These are phyloP conservation scores for Euthynnus affinis DNA, from an alignment of 2,797 vertebrate species.

Conservation along the genomic window DNA sequence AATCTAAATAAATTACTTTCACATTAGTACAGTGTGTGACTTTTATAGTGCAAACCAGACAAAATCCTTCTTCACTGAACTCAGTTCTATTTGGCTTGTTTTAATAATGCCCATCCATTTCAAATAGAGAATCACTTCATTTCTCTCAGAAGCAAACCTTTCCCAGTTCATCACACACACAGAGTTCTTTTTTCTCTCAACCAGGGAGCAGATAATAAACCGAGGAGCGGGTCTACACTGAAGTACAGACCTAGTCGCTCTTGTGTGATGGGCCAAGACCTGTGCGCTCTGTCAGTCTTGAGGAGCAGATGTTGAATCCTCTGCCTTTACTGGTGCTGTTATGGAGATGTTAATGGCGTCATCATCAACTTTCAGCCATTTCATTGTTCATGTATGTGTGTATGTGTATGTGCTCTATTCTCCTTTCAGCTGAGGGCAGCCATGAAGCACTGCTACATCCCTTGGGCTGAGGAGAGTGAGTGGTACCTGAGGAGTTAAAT, in stretches of 20 bases:
- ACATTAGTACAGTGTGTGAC: conserved; percentile 17
- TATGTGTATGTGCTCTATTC: conserved; percentile 36
- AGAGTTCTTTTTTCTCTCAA: conserved; percentile 38
- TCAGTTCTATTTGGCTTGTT: conserved; percentile 37
- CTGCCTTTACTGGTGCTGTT: conserved; percentile 61
- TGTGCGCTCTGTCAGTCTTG: conserved; percentile 37
- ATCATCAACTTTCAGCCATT: conserved; percentile 72
- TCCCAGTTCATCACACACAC: conserved; percentile 40
- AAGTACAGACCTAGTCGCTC: conserved; percentile 22
- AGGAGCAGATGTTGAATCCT: conserved; percentile 72
- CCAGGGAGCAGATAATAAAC: conserved; percentile 62
- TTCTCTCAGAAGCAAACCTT: conserved; percentile 40
- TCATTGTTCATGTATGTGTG: conserved; percentile 33
- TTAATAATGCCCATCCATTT: conserved; percentile 54
- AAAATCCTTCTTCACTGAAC: conserved; percentile 19
- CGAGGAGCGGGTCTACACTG: conserved; percentile 7
- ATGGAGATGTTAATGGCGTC: conserved; percentile 81
- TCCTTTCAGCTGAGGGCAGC: conserved; percentile 56
- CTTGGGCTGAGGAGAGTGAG: conserved; percentile 57
- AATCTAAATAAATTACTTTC: conserved; percentile 14
- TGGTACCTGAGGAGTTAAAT: conserved; percentile 80
- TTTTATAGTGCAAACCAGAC: conserved; percentile 28
- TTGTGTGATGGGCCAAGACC: conserved; percentile 67
- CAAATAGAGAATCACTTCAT: conserved; percentile 45
- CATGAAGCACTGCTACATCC: conserved; percentile 61